Percentiles rank a stretch among this genome's conserved stretches.
Evolutionary conservation across 2,888 invertebrate genomes (phyloP).

Genomic region (Ormia ochracea): DNA sequence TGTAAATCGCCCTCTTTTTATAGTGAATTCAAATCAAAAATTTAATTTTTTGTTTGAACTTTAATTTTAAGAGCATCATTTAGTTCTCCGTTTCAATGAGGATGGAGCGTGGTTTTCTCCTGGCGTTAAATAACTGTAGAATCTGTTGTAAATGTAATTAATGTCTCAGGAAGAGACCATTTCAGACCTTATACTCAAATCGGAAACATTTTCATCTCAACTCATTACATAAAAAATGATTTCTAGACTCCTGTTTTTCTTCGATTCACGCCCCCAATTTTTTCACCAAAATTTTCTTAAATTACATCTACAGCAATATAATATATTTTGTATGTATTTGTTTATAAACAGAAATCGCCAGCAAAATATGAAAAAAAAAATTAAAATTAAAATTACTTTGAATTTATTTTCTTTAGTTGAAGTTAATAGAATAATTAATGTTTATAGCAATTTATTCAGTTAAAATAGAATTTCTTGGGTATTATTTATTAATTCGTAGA

Average conservation of each 20-base stretch:
- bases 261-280: neutral
- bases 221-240: neutral
- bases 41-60: too few species aligned
- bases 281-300: neutral
- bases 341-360: neutral
- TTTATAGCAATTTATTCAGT: slow-evolving; percentile 22
- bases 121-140: too few species aligned
- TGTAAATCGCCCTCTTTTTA: too few species aligned
- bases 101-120: too few species aligned
- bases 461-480: neutral
- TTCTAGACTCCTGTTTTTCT: neutral
- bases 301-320: neutral
- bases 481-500: slow-evolving; percentile 3
- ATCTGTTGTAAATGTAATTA: too few species aligned
- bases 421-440: slow-evolving; percentile 43
- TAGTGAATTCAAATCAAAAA: too few species aligned
- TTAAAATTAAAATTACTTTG: neutral
- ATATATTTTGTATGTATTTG: neutral
- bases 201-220: neutral
- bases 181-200: neutral
- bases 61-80: too few species aligned
- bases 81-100: too few species aligned
- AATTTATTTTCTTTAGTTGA: neutral
- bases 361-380: neutral
- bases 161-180: too few species aligned